These are phyloP conservation scores for Hylaea fasciaria DNA, from an alignment of 2,888 invertebrate genomes.

Conservation along the genomic window DNA sequence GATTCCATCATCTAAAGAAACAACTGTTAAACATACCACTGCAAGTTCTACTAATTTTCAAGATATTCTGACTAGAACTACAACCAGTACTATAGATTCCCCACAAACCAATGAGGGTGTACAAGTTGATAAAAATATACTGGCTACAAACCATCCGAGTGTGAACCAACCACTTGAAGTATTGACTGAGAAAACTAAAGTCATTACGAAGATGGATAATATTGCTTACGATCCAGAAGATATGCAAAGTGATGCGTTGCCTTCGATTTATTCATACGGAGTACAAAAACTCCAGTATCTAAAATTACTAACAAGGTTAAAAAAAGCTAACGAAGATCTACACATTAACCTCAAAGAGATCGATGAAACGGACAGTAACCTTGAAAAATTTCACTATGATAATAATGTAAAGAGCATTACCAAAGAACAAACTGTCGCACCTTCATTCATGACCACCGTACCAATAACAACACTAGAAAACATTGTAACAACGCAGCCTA, in stretches of 20 bases:
- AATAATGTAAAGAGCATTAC: slow-evolving; percentile 51
- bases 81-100: slow-evolving; percentile 32
- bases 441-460: slow-evolving; percentile 41
- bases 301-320: slow-evolving; percentile 68
- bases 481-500: slow-evolving; percentile 49
- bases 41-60: slow-evolving; percentile 8
- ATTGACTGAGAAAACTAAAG: slow-evolving; percentile 38
- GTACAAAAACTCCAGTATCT: slow-evolving; percentile 74
- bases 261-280: slow-evolving; percentile 74
- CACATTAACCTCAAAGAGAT: slow-evolving; percentile 72
- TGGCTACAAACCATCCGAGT: slow-evolving; percentile 30
- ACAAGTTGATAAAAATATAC: slow-evolving; percentile 39
- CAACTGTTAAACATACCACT: slow-evolving; percentile 20
- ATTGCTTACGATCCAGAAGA: slow-evolving; percentile 74
- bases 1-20: slow-evolving; percentile 27
- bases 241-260: slow-evolving; percentile 76
- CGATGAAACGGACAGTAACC: slow-evolving; percentile 55
- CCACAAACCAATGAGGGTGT: slow-evolving; percentile 31
- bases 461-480: slow-evolving; percentile 43
- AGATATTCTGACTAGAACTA: slow-evolving; percentile 12
- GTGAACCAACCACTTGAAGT: slow-evolving; percentile 55
- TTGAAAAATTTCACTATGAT: slow-evolving; percentile 68
- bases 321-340: slow-evolving; percentile 70
- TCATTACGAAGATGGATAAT: slow-evolving; percentile 39
- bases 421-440: slow-evolving; percentile 39